Percentiles rank a stretch among this genome's conserved stretches.
These are phyloP conservation scores for Allygus modestus DNA, from an alignment of 2,888 invertebrate species.

Conservation along the genomic window DNA sequence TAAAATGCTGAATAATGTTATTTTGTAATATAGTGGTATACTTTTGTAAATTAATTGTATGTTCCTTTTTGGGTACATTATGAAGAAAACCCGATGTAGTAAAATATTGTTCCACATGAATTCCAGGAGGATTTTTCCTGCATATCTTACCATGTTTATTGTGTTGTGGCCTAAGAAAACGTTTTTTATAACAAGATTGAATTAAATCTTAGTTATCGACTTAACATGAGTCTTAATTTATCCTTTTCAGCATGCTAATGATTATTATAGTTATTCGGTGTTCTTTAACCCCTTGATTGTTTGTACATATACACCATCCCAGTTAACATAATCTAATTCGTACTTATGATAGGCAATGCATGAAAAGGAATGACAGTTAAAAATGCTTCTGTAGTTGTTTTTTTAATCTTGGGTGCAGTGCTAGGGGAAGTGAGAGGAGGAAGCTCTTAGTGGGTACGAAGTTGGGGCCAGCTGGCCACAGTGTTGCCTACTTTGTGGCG, in stretches of 20 bases:
- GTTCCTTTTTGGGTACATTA: not conserved
- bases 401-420: no score
- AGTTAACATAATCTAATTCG: no score
- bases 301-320: no score
- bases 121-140: not conserved
- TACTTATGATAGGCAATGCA: no score
- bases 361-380: no score
- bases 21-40: conserved; percentile 1
- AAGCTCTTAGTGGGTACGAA: no score
- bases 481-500: no score
- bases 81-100: not conserved
- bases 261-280: no score
- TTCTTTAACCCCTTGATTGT: no score
- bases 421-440: no score
- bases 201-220: not conserved
- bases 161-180: not conserved
- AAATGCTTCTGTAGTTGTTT: no score
- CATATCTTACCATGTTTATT: not conserved
- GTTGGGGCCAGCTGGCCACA: no score
- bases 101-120: not conserved
- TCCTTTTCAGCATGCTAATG: not conserved
- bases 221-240: not conserved
- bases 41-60: not conserved
- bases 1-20: not conserved
- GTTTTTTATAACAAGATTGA: not conserved